Evolutionary conservation across 1,140 invertebrate species (phyloP), one percentile per base, ranked within the genome.

Genomic region (Phortica variegata): DNA sequence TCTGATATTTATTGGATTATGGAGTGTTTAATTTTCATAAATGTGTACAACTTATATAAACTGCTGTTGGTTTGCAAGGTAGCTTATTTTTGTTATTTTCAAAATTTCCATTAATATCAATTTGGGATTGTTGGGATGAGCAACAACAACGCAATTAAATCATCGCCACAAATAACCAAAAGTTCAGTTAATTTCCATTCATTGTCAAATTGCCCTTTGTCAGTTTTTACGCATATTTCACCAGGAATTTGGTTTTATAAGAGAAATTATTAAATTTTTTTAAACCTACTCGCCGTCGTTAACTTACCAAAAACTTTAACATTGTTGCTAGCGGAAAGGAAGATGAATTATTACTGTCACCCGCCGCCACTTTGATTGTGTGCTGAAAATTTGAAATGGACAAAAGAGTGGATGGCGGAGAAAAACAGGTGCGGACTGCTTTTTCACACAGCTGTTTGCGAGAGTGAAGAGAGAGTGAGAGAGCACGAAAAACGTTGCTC

Each of bases 241-340:
- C 7, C 9, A 9, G 19, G 19, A 6, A 19, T n/a, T n/a, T n/a
- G n/a, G 32, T 48, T 26, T 26, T 21, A 29, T 15, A 16, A 20
- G 37, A 13, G 23, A 33, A 51, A 50, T 12, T 51, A 33, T 36
- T 47, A 13, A 2, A 19, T 12, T 47, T 54, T 21, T 40, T n/a
- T n/a, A n/a, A n/a, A n/a, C n/a, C n/a, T n/a, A n/a, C n/a, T n/a
- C n/a, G n/a, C n/a, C n/a, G 29, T 49, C 32, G 5, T 12, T n/a
- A 20, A 47, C 63, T 68, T 52, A 68, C 63, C 54, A 58, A 34
- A 63, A 68, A 68, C 17, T 68, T 68, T 6, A 68, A 19, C 63
- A 68, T 68, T 13, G 60, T 60, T 33, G n/a, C n/a, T n/a, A n/a
- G n/a, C n/a, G n/a, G n/a, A n/a, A 46, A 49, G 26, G 37, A 53